Evolutionary conservation across 2,797 vertebrate species (phyloP), one percentile per base, ranked within the genome.

Genomic region (Meda fulgida): DNA sequence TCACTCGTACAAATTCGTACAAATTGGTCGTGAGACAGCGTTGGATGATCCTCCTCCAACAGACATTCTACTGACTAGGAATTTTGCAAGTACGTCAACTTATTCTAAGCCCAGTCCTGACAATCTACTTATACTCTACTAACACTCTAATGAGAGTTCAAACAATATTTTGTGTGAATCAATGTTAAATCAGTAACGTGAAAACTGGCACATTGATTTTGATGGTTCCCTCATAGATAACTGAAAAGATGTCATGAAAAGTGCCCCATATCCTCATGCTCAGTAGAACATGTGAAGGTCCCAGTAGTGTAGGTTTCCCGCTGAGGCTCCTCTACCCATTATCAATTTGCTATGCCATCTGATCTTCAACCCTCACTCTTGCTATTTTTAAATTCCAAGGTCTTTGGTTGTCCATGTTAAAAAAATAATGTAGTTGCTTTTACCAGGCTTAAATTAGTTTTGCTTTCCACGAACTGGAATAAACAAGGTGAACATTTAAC

Each of bases 301-400:
- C 88, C 80, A 69, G 73, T 26, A 72, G 82, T 55, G 63, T 75
- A 23, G 36, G 40, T 80, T 82, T 87, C 72, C 87, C 1, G 10
- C 84, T 80, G 90, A 90, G 89, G 86, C 71, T 83, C 8, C 34
- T 51, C 87, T 88, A 71, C 88, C 89, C 88, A 91, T 89, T 83
- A 81, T 87, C 77, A 89, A 76, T 91, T 89, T 90, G 92, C 90
- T 88, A 88, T 85, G 63, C 89, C 91, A 89, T 92, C 90, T 92
- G 92, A 94, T 89, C 80, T 86, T 88, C 83, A 81, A 29, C 81
- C 71, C 67, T 87, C 38, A 63, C 58, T 89, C 76, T 89, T 89
- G 67, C 58, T 89, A 83, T 89, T 89, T 89, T 84, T 87, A 58
- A 36, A 70, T 19, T 58, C 9, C 38, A 67, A 38, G 40, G 63